phyloP scores from a whole-genome alignment of 2,888 invertebrate species.

The Scaptomyza parva region DNA sequence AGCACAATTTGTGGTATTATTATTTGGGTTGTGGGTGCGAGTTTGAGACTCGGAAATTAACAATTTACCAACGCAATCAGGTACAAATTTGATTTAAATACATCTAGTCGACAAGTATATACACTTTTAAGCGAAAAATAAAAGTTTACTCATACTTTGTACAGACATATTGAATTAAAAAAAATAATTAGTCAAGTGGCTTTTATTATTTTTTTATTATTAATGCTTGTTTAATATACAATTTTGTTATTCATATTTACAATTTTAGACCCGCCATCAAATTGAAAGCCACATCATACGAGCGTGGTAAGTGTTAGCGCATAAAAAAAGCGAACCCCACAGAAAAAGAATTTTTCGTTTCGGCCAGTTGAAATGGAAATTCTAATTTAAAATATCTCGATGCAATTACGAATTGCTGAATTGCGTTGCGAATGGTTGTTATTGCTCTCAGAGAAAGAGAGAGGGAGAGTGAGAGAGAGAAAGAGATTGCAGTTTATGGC shows the following conservation, averaged over 20 bases:
- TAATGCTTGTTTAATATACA: too few relatives aligned
- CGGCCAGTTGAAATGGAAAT: slow-evolving; percentile 58
- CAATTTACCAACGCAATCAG: slow-evolving; percentile 1
- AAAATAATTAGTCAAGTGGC: too few relatives aligned
- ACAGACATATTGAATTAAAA: not conserved
- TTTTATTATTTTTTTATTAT: too few relatives aligned
- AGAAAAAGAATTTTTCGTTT: slow-evolving; percentile 6
- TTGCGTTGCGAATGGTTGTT: slow-evolving; percentile 40
- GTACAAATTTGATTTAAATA: not conserved
- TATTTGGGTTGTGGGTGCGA: not conserved
- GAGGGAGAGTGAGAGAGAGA: too few relatives aligned
- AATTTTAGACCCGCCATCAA: not conserved
- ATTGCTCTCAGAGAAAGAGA: slow-evolving; percentile 16
- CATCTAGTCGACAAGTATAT: not conserved
- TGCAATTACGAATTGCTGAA: slow-evolving; percentile 54
- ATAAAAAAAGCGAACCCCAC: slow-evolving; percentile 14
- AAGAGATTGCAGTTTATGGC: slow-evolving; percentile 12
- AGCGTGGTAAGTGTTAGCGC: not conserved
- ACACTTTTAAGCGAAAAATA: not conserved
- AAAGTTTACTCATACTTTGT: not conserved
- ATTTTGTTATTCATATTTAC: not conserved
- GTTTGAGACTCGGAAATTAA: slow-evolving; percentile 5
- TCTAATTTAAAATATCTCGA: slow-evolving; percentile 75
- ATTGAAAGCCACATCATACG: not conserved
- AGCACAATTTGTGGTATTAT: too few relatives aligned